These are phyloP conservation scores for Halictus quadricinctus DNA, from an alignment of 2,888 invertebrate species.

Conservation along the genomic window DNA sequence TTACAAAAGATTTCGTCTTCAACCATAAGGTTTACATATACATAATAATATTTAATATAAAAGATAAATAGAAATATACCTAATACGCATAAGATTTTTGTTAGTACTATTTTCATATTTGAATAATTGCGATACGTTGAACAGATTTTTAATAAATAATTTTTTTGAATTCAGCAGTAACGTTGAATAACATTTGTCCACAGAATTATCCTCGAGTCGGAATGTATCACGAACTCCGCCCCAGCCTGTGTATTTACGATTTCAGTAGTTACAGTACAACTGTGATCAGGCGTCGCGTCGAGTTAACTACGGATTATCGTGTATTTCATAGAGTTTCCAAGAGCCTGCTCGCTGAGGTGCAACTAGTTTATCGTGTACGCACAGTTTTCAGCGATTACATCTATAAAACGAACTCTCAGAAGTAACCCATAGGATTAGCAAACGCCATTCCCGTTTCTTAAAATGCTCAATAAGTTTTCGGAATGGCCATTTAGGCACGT, in stretches of 20 bases:
- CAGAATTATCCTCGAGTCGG: neutral
- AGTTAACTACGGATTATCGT: neutral
- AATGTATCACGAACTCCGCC: neutral
- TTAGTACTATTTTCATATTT: too few relatives aligned
- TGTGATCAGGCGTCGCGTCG: slow-evolving; percentile 24
- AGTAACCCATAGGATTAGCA: neutral
- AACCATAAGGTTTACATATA: too few relatives aligned
- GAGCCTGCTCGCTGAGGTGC: neutral
- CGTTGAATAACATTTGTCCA: neutral
- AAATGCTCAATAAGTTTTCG: slow-evolving; percentile 1
- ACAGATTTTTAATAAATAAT: too few relatives aligned
- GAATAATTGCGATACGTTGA: too few relatives aligned
- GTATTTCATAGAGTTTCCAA: neutral
- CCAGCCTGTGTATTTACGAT: neutral
- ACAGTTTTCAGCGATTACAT: neutral
- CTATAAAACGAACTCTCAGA: neutral
- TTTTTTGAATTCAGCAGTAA: too few relatives aligned
- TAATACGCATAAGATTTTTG: too few relatives aligned
- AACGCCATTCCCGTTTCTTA: slow-evolving; percentile 2
- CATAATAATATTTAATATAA: too few relatives aligned
- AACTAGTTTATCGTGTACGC: neutral
- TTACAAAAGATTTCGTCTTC: too few relatives aligned
- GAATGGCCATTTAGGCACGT: neutral
- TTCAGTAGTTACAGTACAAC: slow-evolving; percentile 19
- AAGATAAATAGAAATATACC: too few relatives aligned